phyloP scores from a whole-genome alignment of 2,797 vertebrate genomes.

The Chloroceryle amazona region DNA sequence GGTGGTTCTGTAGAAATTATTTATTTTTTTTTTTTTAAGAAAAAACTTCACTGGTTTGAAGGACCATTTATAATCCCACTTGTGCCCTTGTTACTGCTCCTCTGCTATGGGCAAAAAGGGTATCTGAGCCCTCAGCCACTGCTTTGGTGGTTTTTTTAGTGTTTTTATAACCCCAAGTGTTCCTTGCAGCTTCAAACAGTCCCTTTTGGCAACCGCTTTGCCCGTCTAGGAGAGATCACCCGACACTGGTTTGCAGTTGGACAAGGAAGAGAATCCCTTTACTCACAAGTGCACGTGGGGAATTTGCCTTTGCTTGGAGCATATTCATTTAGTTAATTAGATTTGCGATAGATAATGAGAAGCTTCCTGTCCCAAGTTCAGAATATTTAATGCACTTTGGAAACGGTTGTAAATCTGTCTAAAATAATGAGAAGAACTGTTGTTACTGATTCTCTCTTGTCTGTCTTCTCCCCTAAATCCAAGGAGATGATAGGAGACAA shows the following conservation, averaged over 20 bases:
- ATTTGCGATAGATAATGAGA: conserved; percentile 33
- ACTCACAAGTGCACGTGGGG: not conserved
- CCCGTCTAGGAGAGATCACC: not conserved
- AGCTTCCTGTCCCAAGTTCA: conserved; percentile 31
- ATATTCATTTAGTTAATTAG: conserved; percentile 45
- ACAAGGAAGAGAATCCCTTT: not conserved
- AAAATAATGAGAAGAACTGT: not conserved
- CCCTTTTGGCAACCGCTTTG: not conserved
- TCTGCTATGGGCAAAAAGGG: not conserved
- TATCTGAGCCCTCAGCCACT: not conserved
- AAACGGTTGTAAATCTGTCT: not conserved
- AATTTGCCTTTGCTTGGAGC: conserved; percentile 30
- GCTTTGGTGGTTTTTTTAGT: not conserved
- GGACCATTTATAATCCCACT: not conserved
- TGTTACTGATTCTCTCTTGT: not conserved
- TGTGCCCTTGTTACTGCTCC: not conserved
- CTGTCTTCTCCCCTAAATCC: not conserved
- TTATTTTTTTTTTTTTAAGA: not conserved
- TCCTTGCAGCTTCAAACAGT: not conserved
- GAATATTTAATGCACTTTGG: not conserved
- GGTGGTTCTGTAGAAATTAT: not conserved
- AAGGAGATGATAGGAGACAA: not conserved
- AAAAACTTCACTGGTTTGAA: not conserved
- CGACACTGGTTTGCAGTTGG: not conserved
- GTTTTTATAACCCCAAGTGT: not conserved